Evolutionary conservation across 1,140 invertebrate genomes (phyloP).

Genomic region (Caenorhabditis remanei): DNA sequence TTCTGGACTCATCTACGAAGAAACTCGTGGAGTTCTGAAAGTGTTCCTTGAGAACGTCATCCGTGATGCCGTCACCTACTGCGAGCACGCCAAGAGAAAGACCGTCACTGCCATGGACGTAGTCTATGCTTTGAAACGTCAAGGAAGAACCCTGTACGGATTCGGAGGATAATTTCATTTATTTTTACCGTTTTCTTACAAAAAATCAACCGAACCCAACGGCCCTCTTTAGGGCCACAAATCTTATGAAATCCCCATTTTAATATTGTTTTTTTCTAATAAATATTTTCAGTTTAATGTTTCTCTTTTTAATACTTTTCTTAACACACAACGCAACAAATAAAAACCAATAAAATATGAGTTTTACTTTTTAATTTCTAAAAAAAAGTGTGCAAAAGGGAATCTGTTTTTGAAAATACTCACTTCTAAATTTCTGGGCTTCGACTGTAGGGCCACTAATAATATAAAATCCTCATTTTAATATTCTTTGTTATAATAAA

Average conservation of each 20-base stretch:
- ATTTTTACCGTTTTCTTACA: background rate
- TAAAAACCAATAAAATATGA: too few relatives aligned
- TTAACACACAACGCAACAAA: too few relatives aligned
- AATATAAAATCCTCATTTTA: too few relatives aligned
- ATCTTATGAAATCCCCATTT: too few relatives aligned
- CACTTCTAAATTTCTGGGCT: too few relatives aligned
- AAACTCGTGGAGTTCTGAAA: slow-evolving; percentile 84
- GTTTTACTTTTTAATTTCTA: too few relatives aligned
- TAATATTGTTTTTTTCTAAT: too few relatives aligned
- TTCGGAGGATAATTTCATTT: slow-evolving; percentile 79
- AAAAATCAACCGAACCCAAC: slow-evolving; percentile 64
- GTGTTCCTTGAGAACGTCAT: slow-evolving; percentile 87
- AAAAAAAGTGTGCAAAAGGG: too few relatives aligned
- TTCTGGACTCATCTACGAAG: slow-evolving; percentile 83
- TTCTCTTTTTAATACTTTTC: too few relatives aligned
- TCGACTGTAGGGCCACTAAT: slow-evolving; percentile 69
- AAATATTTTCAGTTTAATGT: too few relatives aligned
- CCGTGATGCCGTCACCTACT: slow-evolving; percentile 86
- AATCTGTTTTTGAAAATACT: too few relatives aligned
- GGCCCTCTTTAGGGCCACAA: slow-evolving; percentile 71
- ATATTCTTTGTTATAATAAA: too few relatives aligned
- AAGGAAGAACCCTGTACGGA: slow-evolving; percentile 83
- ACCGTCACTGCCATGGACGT: slow-evolving; percentile 89
- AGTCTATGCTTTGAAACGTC: slow-evolving; percentile 87
- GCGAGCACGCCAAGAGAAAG: slow-evolving; percentile 86